A percentile compares a stretch with the other conserved stretches of the same genome.
These are phyloP conservation scores for Smutsia temminckii DNA, from an alignment of 2,797 vertebrate genomes.

Conservation along the genomic window DNA sequence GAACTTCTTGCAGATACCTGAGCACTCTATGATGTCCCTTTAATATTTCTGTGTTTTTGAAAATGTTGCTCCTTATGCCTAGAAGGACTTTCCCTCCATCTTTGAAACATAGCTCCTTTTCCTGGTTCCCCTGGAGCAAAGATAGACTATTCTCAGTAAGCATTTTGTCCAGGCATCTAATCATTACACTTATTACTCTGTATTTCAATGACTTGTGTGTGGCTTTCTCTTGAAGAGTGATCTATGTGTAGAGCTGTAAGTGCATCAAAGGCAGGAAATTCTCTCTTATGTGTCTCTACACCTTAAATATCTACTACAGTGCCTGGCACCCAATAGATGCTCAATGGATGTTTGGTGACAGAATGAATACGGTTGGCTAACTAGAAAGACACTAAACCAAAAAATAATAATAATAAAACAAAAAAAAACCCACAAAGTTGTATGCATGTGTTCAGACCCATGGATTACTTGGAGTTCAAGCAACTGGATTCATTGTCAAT, in stretches of 20 bases:
- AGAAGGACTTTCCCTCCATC: neutral
- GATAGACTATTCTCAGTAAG: neutral
- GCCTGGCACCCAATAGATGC: neutral
- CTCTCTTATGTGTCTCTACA: neutral
- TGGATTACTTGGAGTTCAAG: neutral
- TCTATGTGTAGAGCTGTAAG: neutral
- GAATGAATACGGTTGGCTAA: neutral
- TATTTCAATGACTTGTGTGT: neutral
- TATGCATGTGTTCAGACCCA: neutral
- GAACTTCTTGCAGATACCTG: conserved; percentile 23
- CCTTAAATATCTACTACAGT: neutral
- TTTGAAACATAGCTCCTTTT: neutral
- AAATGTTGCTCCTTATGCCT: neutral
- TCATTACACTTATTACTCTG: neutral
- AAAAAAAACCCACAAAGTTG: neutral
- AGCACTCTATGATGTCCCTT: neutral
- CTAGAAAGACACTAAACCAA: conserved; percentile 2
- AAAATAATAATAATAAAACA: neutral
- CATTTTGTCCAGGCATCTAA: conserved; percentile 17
- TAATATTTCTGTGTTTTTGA: conserved; percentile 4
- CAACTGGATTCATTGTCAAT: conserved; percentile 12
- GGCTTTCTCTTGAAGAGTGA: conserved; percentile 5
- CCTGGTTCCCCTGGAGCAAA: neutral
- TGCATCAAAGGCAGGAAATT: neutral
- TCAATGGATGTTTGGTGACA: conserved; percentile 25